These are phyloP conservation scores for Poecilobothrus nobilitatus DNA, from an alignment of 2,888 invertebrate genomes.

Conservation along the genomic window DNA sequence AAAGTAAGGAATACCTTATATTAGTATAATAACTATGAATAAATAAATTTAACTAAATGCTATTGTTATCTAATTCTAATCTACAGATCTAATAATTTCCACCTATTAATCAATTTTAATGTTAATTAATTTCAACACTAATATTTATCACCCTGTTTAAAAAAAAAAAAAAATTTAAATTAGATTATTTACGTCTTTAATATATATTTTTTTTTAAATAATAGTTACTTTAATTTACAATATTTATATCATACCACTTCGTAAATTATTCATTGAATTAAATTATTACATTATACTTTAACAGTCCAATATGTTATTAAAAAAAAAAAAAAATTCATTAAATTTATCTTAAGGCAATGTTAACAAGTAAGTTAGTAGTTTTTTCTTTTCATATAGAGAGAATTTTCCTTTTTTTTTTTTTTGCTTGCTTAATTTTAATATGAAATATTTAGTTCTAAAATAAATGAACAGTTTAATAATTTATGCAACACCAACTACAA, in stretches of 20 bases:
- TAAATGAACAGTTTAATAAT: not conserved
- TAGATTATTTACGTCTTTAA: not conserved
- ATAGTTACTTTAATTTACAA: not conserved
- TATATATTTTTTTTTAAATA: not conserved
- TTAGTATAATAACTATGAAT: no score
- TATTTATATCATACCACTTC: not conserved
- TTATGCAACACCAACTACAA: not conserved
- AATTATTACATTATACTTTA: not conserved
- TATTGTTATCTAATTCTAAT: no score
- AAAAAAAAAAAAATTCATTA: not conserved
- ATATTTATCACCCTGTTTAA: not conserved
- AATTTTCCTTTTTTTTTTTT: no score
- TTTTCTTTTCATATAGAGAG: not conserved
- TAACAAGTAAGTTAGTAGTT: not conserved
- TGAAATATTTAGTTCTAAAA: not conserved
- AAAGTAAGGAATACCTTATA: no score
- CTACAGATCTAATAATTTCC: no score
- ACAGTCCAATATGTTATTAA: no score
- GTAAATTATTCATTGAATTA: conserved; percentile 4
- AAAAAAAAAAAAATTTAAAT: not conserved
- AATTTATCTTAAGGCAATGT: not conserved
- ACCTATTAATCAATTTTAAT: no score
- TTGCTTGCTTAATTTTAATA: not conserved
- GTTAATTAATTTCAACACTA: no score
- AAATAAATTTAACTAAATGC: no score